Conservation (phyloP, 2,797 vertebrate genomes). For the Danio aesculapii region DNA sequence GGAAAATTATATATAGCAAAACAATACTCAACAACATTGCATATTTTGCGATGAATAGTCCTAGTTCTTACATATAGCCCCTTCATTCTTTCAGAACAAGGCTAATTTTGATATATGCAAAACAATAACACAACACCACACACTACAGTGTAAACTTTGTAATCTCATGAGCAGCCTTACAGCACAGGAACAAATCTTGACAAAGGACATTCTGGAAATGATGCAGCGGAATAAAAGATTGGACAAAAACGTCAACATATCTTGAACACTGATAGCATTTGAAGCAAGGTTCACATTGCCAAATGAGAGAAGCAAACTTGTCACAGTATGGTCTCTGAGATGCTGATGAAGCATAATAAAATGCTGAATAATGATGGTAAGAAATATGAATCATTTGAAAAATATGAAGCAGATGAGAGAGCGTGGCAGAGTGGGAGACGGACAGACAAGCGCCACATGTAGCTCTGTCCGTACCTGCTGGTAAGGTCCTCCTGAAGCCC, state of each 20-base stretch:
- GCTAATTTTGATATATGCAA: background rate
- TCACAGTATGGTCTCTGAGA: slow-evolving; percentile 4
- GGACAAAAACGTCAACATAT: background rate
- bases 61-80: no score
- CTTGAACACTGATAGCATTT: background rate
- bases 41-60: no score
- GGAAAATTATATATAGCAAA: no score
- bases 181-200: slow-evolving; percentile 7
- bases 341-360: background rate
- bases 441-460: slow-evolving; percentile 72
- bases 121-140: slow-evolving; percentile 8
- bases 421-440: slow-evolving; percentile 14
- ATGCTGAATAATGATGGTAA: background rate
- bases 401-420: slow-evolving; percentile 9
- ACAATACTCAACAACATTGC: no score
- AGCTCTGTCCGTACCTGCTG: slow-evolving; percentile 78
- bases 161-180: background rate
- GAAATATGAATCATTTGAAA: background rate
- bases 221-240: slow-evolving; percentile 11
- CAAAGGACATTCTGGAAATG: background rate
- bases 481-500: slow-evolving; percentile 76
- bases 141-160: background rate
- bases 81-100: background rate
- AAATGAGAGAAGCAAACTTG: slow-evolving; percentile 1
- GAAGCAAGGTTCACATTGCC: background rate